Evolutionary conservation across 2,888 invertebrate species (phyloP).

Genomic region (Calliscelio sp.): DNA sequence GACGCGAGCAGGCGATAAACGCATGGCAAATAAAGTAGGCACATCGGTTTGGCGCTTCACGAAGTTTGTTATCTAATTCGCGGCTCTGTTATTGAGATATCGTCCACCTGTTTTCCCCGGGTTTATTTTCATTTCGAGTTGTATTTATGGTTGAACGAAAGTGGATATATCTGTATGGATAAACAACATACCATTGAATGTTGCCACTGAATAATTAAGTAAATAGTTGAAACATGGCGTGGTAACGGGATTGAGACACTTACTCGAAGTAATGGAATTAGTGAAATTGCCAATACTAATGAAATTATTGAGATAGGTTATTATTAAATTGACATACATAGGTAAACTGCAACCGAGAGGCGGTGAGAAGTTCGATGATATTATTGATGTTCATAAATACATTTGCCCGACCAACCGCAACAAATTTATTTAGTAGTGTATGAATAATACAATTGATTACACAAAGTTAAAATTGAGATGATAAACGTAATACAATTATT

Average conservation of each 20-base stretch:
- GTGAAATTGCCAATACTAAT: not conserved
- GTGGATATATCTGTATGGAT: not conserved
- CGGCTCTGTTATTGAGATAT: not conserved
- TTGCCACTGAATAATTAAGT: not conserved
- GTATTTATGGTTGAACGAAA: not conserved
- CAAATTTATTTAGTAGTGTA: no score
- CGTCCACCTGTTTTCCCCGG: not conserved
- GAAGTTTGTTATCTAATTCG: constrained; percentile 12
- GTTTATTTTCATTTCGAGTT: not conserved
- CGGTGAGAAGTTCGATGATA: not conserved
- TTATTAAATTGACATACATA: not conserved
- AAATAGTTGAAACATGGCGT: not conserved
- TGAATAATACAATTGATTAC: no score
- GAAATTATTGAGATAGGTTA: not conserved
- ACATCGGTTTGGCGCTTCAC: not conserved
- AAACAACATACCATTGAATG: not conserved
- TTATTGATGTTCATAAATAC: no score
- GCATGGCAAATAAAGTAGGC: constrained; percentile 39
- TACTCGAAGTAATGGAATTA: not conserved
- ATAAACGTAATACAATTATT: no score
- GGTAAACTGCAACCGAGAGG: not conserved
- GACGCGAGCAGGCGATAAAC: constrained; percentile 72
- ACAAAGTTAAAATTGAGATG: no score
- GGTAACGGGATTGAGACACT: not conserved
- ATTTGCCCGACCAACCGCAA: no score